These are phyloP conservation scores for Delphinus delphis DNA, from an alignment of 2,113 vertebrate genomes.

Conservation along the genomic window DNA sequence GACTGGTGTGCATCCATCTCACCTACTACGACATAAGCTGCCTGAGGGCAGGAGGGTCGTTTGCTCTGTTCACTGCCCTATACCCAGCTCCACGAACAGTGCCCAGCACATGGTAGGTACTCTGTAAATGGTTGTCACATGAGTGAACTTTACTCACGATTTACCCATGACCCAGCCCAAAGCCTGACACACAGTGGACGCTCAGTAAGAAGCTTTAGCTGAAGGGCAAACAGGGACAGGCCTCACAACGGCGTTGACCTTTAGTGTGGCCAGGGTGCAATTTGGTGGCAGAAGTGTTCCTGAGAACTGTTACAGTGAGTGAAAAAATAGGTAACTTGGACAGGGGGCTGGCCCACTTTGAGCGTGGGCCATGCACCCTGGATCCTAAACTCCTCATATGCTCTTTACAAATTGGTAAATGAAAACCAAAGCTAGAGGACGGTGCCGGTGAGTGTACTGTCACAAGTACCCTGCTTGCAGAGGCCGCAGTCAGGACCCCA, in stretches of 20 bases:
- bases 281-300: background rate
- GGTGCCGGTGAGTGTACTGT: fast-evolving
- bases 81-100: background rate
- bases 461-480: too few species aligned
- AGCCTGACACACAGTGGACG: background rate
- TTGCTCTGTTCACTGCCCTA: background rate
- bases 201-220: background rate
- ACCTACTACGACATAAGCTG: background rate
- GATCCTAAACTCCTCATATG: background rate
- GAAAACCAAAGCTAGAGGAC: background rate
- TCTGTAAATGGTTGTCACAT: background rate
- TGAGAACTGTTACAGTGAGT: background rate
- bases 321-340: background rate
- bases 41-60: background rate
- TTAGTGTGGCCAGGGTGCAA: background rate
- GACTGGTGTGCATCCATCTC: background rate
- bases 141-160: background rate
- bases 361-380: background rate
- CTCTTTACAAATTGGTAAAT: background rate
- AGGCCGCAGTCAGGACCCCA: background rate
- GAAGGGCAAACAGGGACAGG: background rate
- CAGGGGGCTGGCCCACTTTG: background rate
- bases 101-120: background rate
- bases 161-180: background rate
- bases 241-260: background rate